A percentile compares a stretch with the other conserved stretches of the same genome.
Evolutionary conservation across 2,797 vertebrate genomes (phyloP).

Genomic region (Chelonia mydas): DNA sequence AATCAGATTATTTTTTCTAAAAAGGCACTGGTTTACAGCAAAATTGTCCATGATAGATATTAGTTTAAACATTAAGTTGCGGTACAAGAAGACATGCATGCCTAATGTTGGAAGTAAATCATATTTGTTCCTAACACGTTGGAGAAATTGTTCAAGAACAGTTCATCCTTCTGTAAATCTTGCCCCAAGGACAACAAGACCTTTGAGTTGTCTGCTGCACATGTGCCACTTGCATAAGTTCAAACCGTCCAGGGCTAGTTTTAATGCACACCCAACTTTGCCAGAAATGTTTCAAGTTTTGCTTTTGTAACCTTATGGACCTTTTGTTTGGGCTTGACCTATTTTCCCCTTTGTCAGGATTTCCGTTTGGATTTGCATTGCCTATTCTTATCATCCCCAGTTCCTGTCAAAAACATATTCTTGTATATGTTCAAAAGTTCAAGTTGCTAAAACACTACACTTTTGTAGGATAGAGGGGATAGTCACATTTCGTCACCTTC

Average conservation of each 20-base stretch:
- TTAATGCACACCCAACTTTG: constrained; percentile 7
- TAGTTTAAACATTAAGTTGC: not conserved
- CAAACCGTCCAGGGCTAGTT: constrained; percentile 2
- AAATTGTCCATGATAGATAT: not conserved
- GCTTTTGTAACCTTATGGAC: not conserved
- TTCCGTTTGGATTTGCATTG: not conserved
- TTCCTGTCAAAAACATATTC: not conserved
- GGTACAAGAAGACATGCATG: not conserved
- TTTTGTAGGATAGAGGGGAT: not conserved
- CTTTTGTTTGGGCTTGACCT: not conserved
- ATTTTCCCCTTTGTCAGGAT: not conserved
- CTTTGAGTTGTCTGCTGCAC: constrained; percentile 32
- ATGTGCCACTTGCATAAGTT: constrained; percentile 1
- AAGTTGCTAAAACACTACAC: not conserved
- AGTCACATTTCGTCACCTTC: not conserved
- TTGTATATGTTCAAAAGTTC: not conserved
- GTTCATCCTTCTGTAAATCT: constrained; percentile 4
- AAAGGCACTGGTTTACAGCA: not conserved
- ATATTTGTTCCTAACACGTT: not conserved
- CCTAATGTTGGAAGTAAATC: not conserved
- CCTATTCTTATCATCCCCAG: not conserved
- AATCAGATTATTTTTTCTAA: not conserved
- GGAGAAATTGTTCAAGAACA: constrained; percentile 1
- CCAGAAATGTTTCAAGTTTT: not conserved
- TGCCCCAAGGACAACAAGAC: not conserved